A percentile compares a stretch with the other conserved stretches of the same genome.
Evolutionary conservation across 2,797 vertebrate genomes (phyloP).

Genomic region (Holocentrus rufus): DNA sequence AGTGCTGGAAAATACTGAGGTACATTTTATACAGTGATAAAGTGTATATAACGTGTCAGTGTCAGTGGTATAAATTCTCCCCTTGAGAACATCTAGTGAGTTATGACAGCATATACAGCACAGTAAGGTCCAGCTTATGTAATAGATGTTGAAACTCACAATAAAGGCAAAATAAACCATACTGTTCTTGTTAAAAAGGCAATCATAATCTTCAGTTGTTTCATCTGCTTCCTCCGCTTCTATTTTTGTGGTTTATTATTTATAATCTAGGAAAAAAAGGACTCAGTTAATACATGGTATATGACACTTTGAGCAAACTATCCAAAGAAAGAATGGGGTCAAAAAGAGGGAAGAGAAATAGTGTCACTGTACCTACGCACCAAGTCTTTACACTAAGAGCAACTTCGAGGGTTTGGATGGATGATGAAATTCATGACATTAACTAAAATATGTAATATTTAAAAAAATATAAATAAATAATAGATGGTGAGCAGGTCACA

Average conservation of each 20-base stretch:
- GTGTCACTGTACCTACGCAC: constrained; percentile 39
- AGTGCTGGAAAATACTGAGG: constrained; percentile 2
- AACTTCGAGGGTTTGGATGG: constrained; percentile 68
- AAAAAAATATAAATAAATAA: constrained; percentile 35
- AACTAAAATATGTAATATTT: constrained; percentile 62
- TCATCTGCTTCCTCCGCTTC: constrained; percentile 14
- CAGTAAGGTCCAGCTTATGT: constrained; percentile 1
- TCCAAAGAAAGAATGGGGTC: background rate
- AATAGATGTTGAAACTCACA: constrained; percentile 7
- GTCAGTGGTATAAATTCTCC: background rate
- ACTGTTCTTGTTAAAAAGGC: background rate
- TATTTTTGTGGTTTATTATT: constrained; percentile 31
- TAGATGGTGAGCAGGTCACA: constrained; percentile 35
- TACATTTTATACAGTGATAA: constrained; percentile 5
- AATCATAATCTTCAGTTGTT: constrained; percentile 12
- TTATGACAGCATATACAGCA: background rate
- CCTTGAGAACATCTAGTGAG: background rate
- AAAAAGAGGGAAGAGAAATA: background rate
- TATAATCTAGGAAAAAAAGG: constrained; percentile 61
- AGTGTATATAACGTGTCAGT: no score
- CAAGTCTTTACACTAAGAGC: constrained; percentile 50
- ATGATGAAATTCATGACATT: constrained; percentile 72
- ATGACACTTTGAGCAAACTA: background rate
- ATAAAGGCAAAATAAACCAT: background rate
- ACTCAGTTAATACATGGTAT: background rate